phyloP scores from a whole-genome alignment of 2,797 vertebrate genomes.

The Urocyon cinereoargenteus region DNA sequence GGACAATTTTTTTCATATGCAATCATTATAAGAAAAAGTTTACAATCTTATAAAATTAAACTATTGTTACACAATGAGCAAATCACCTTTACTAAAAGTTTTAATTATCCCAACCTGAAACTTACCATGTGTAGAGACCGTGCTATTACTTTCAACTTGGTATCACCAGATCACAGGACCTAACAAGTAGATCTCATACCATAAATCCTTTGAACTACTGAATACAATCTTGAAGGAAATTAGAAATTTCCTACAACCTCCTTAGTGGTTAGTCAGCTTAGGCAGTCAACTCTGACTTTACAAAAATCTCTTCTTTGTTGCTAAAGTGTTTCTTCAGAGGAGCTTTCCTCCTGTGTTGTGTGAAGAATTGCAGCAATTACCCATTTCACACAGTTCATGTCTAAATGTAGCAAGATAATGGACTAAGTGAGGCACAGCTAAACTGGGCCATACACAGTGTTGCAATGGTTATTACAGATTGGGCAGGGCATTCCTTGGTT shows the following conservation, averaged over 20 bases:
- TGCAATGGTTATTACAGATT: background rate
- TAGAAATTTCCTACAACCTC: background rate
- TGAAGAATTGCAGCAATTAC: slow-evolving; percentile 50
- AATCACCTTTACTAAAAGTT: background rate
- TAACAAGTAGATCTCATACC: background rate
- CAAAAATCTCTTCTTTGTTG: background rate
- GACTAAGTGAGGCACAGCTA: background rate
- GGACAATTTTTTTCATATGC: background rate
- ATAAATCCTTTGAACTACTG: slow-evolving; percentile 12
- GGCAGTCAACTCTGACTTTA: background rate
- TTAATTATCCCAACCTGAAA: background rate
- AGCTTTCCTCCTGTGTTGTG: background rate
- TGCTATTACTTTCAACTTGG: background rate
- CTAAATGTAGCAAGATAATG: slow-evolving; percentile 26
- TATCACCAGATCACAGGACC: background rate
- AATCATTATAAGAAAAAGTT: background rate
- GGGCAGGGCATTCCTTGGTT: background rate
- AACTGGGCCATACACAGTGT: background rate
- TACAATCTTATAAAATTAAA: background rate
- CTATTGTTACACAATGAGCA: background rate
- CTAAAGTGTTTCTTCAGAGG: background rate
- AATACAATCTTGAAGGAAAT: slow-evolving; percentile 34
- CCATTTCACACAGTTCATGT: slow-evolving; percentile 50
- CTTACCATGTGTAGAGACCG: background rate
- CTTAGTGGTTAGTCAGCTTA: slow-evolving; percentile 4